These are phyloP conservation scores for Palaemon carinicauda DNA, from an alignment of 1,140 invertebrate genomes.

Conservation along the genomic window DNA sequence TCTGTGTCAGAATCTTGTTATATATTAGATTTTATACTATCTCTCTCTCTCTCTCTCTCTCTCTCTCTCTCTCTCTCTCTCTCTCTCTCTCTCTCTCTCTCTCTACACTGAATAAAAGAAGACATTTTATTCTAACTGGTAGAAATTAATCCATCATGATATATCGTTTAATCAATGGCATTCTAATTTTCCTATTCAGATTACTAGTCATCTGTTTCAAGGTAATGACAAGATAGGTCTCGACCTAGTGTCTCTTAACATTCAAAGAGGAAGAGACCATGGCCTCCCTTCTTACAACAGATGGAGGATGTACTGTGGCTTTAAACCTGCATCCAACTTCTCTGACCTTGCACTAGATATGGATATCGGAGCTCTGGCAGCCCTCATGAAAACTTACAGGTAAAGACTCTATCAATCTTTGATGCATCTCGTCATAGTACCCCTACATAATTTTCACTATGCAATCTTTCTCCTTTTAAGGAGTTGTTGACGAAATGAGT, in stretches of 20 bases:
- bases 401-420: too few relatives aligned
- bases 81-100: neutral
- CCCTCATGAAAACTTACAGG: constrained; percentile 38
- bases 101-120: neutral
- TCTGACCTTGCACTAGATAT: constrained; percentile 67
- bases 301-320: constrained; percentile 79
- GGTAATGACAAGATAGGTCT: constrained; percentile 68
- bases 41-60: neutral
- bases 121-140: neutral
- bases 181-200: too few relatives aligned
- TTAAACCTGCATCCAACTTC: constrained; percentile 63
- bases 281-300: constrained; percentile 81
- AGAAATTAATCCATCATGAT: too few relatives aligned
- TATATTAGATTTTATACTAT: neutral
- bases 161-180: too few relatives aligned
- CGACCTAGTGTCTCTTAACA: constrained; percentile 86
- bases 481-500: too few relatives aligned
- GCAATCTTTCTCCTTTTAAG: too few relatives aligned
- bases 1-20: too few relatives aligned
- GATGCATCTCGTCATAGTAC: too few relatives aligned
- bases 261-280: constrained; percentile 88
- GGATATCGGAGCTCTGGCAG: constrained; percentile 64
- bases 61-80: neutral
- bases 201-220: constrained; percentile 81
- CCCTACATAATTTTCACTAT: too few relatives aligned